phyloP scores from a whole-genome alignment of 2,888 invertebrate species.

The Drosophila prostipennis region DNA sequence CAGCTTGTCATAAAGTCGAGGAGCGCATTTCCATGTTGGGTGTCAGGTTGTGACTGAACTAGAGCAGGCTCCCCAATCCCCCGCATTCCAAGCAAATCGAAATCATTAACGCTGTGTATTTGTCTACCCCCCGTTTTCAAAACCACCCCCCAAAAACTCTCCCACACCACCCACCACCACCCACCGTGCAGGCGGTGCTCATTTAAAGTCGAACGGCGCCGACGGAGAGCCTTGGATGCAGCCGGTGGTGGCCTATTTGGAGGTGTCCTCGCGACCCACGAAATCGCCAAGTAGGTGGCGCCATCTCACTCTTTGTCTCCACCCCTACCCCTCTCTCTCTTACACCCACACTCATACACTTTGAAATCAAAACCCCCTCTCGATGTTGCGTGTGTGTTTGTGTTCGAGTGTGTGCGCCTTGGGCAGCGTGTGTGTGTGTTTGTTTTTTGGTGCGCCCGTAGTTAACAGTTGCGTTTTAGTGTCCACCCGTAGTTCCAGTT shows the following conservation, averaged over 20 bases:
- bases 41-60: slow-evolving; percentile 22
- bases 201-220: slow-evolving; percentile 67
- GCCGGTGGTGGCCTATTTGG: slow-evolving; percentile 84
- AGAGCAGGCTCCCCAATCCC: slow-evolving; percentile 12
- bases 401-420: neutral
- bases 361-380: slow-evolving; percentile 25
- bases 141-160: neutral
- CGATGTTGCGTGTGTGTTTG: slow-evolving; percentile 41
- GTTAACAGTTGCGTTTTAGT: slow-evolving; percentile 71
- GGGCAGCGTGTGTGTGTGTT: slow-evolving; percentile 29
- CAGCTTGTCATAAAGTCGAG: slow-evolving; percentile 44
- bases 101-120: slow-evolving; percentile 47
- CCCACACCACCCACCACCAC: slow-evolving; percentile 3
- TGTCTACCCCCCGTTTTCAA: slow-evolving; percentile 33
- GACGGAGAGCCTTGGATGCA: slow-evolving; percentile 81
- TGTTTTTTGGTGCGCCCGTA: slow-evolving; percentile 59
- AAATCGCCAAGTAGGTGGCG: slow-evolving; percentile 84
- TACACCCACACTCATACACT: slow-evolving; percentile 25
- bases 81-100: slow-evolving; percentile 35
- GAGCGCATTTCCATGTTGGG: slow-evolving; percentile 43
- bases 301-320: slow-evolving; percentile 30
- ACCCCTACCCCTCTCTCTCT: slow-evolving; percentile 9
- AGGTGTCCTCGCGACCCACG: slow-evolving; percentile 84
- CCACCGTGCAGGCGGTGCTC: slow-evolving; percentile 80
- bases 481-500: slow-evolving; percentile 72